Evolutionary conservation across 2,888 invertebrate species (phyloP).

Genomic region (Cremastinae sp.): DNA sequence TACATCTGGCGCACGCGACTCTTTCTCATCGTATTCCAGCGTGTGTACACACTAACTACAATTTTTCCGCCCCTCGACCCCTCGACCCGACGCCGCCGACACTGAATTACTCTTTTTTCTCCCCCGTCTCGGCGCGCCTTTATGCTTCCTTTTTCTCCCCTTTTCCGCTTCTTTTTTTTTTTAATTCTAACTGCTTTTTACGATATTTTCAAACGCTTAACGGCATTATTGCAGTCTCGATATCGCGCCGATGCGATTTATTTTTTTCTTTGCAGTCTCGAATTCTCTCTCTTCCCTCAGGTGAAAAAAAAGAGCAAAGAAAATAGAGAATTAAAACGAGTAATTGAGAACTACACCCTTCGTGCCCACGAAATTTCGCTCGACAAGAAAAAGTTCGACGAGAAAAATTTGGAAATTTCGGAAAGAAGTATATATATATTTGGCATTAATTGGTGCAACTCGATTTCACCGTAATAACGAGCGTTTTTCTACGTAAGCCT

Average conservation of each 20-base stretch:
- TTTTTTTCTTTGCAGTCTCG: conserved; percentile 5
- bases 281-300: background rate
- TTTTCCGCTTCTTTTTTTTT: background rate
- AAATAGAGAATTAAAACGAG: background rate
- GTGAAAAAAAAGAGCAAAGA: background rate
- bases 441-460: too few species aligned
- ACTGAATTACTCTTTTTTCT: conserved; percentile 43
- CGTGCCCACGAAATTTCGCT: background rate
- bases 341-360: too few species aligned
- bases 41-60: conserved; percentile 32
- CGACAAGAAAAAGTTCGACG: too few species aligned
- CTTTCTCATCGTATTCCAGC: conserved; percentile 31
- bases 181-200: conserved; percentile 12
- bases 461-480: background rate
- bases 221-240: conserved; percentile 8
- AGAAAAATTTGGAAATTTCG: too few species aligned
- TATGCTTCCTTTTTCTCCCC: conserved; percentile 5
- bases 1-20: conserved; percentile 48
- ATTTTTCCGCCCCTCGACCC: conserved; percentile 31
- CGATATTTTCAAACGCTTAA: conserved; percentile 18
- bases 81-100: conserved; percentile 11
- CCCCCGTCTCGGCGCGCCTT: background rate
- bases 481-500: background rate
- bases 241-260: conserved; percentile 2
- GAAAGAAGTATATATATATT: too few species aligned